Base-by-base conservation (phyloP, 2,888 invertebrate species). In the Drosophila fulvimacula region DNA sequence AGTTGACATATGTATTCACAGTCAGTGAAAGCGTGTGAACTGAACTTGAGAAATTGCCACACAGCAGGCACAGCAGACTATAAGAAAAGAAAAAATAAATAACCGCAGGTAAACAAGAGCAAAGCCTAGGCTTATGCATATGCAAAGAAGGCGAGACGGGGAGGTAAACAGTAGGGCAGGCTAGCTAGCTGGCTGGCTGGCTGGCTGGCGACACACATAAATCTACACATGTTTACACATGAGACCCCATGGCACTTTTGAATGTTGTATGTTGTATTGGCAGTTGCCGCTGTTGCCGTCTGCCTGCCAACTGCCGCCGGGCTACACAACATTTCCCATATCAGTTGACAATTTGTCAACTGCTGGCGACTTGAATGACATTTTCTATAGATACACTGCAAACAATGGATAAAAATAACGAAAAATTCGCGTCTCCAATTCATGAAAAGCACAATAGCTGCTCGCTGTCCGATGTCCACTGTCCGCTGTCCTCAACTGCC, bases 11-110 rank as follows among this genome's bases (percentile, higher is more conserved):
- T 53, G 60, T 49, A 60, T 46, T 42, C 57, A 62, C 71, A 80
- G 82, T 74, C 84, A 91, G 91, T 91, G 91, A 92, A 92, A 92
- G 91, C 92, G 92, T 92, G 92, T 91, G 92, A 92, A 92, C 90
- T 91, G 84, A 91, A 91, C 89, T 90, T 89, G 88, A 89, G 80
- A 79, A 76, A 32, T 51, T 60, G 73, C 66, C 73, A 68, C 34
- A 79, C 65, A 61, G 51, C 61, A 61, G 58, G 69, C 44, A 70
- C 60, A 51, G 52, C 65, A 21, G 46, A 48, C 48, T 69, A 58
- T 30, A 41, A 44, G 56, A 59, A 7, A 41, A 5, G 11, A 56
- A 36, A 39, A 66, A n/a, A n/a, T n/a, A n/a, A n/a, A n/a, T n/a
- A n/a, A 38, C 73, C 70, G 42, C 79, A 73, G 63, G 49, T 64